Base-by-base conservation (phyloP, 2,888 invertebrate species). In the Caenorhabditis japonica region DNA sequence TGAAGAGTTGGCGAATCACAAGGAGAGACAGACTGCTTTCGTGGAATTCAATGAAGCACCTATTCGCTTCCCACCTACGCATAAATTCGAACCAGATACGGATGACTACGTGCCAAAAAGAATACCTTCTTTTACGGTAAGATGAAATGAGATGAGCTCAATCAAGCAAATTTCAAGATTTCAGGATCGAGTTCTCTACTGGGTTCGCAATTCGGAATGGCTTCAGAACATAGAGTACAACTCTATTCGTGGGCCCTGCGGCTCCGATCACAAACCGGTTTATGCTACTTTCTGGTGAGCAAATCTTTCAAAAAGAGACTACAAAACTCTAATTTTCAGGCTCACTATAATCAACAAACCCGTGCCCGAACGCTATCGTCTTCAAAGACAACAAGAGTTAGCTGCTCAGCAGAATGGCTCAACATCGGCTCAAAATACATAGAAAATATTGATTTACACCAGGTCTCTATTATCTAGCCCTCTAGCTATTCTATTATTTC, bases 91-190 rank as follows among this genome's bases (percentile, higher is more conserved):
- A n/a, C 43, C 72, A 4, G 81, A 76, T 39, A 75, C 75, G 5
- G 75, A 80, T 43, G 44, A 51, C 8, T 85, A 85, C 46, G 74
- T 70, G n/a, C 33, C 58, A 13, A 73, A 78, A n/a, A 51, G 83
- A 17, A 76, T 83, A 34, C 85, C 85, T 13, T 84, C 85, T 0
- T 85, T 80, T 43, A 85, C 85, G 27, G 84, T 84, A 55, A 41
- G 17, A 15, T 4, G 2, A 38, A 62, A 15, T 19, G n/a, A n/a
- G n/a, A n/a, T n/a, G n/a, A n/a, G n/a, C n/a, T n/a, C n/a, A n/a
- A n/a, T n/a, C n/a, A n/a, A n/a, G n/a, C n/a, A n/a, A n/a, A n/a
- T n/a, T n/a, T n/a, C n/a, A n/a, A n/a, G n/a, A 39, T 69, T 76
- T 39, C 51, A 84, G 84, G 85, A 85, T 33, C 75, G 85, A 1